Base-by-base conservation (phyloP, 1,140 invertebrate genomes). In the Diuraphis noxia region DNA sequence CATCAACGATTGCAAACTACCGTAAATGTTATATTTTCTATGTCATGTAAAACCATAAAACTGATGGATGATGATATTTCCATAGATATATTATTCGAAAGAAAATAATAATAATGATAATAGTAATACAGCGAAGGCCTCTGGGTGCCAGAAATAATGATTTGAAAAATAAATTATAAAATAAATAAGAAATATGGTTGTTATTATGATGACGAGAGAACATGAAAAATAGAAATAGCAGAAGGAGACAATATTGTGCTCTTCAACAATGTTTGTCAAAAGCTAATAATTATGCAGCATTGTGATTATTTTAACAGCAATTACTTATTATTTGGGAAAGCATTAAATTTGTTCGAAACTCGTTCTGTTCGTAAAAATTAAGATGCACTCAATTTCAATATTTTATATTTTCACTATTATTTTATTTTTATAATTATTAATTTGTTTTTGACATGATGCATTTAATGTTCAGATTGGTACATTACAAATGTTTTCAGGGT, bases 141-240 rank as follows among this genome's bases (percentile, higher is more conserved):
- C 81, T 89, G 86, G 34, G 43, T 82, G 85, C 89, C 91, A 92
- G 56, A 92, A 81, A 93, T 85, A 88, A 81, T 82, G 91, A 93
- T 79, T 79, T 79, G 82, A 92, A 91, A 92, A 92, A 92, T 79
- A 92, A 91, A 87, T 30, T 34, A 49, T 46, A 30, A 38, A 87
- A 52, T 38, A 34, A 52, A 52, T 34, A 43, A 86, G 84, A 46
- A 41, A 46, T 13, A 86, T 85, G 82, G n/a, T 87, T 46, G 85
- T 87, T 87, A 34, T n/a, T 82, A 41, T 25, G 10, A n/a, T 49
- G 92, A 88, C 91, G 92, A 92, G 82, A 93, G 92, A 93, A 56
- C 92, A 89, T 92, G 92, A 93, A 82, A 92, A 92, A 92, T 86
- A 92, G 91, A 93, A 91, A 92, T 63, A 92, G 91, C 92, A 79